Conservation (phyloP, 2,888 invertebrate genomes). For the Melanotus villosus region DNA sequence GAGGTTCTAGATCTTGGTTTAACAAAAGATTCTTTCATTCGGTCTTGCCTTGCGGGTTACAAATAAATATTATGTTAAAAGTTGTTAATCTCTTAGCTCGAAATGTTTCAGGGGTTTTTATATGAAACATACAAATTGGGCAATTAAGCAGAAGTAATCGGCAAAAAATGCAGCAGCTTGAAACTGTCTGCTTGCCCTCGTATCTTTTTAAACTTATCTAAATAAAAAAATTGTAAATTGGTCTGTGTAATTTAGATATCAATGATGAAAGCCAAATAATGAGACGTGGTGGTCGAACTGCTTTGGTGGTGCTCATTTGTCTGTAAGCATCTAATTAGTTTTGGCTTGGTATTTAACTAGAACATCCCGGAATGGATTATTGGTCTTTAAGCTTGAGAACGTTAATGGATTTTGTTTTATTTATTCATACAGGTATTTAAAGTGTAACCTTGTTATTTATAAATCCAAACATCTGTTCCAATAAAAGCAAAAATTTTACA, state of each 20-base stretch:
- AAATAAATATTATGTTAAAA: constrained; percentile 27
- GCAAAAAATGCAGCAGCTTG: constrained; percentile 12
- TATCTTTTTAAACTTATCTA: constrained; percentile 1
- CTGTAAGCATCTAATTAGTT: constrained; percentile 12
- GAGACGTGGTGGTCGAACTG: constrained; percentile 10
- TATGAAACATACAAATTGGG: constrained; percentile 27
- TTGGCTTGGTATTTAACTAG: neutral
- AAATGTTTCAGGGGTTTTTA: constrained; percentile 17
- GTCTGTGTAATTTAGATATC: constrained; percentile 17
- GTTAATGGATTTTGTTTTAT: neutral
- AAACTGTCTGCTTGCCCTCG: neutral
- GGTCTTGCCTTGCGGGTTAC: constrained; percentile 17
- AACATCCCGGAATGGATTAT: neutral
- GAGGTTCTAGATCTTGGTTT: constrained; percentile 11
- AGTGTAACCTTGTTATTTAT: too few relatives aligned
- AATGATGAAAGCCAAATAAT: constrained; percentile 4
- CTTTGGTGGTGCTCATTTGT: constrained; percentile 14
- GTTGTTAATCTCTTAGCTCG: constrained; percentile 11
- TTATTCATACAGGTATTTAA: too few relatives aligned
- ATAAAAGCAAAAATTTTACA: too few relatives aligned
- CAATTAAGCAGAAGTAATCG: constrained; percentile 29
- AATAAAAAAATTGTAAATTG: constrained; percentile 8
- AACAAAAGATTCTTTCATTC: constrained; percentile 28
- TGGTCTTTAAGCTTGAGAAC: too few relatives aligned
- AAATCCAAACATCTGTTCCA: too few relatives aligned